Evolutionary conservation across 2,888 invertebrate species (phyloP).

Genomic region (Spilarctia lutea): DNA sequence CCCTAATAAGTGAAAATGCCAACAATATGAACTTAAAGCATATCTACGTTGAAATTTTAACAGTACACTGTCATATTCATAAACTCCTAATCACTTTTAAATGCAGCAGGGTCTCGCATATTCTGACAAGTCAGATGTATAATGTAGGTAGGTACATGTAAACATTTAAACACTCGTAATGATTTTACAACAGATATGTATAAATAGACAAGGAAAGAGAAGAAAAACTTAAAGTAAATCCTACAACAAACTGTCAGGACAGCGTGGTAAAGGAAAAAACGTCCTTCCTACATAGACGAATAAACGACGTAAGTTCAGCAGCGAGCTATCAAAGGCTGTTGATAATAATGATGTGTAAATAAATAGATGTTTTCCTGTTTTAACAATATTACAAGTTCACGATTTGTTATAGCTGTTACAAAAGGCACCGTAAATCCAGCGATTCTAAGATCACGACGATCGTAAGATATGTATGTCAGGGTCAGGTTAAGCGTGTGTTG

Average conservation of each 20-base stretch:
- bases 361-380: neutral
- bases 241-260: too few species aligned
- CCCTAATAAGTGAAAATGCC: too few species aligned
- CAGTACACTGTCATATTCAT: too few species aligned
- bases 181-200: too few species aligned
- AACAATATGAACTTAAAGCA: neutral
- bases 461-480: slow-evolving; percentile 25
- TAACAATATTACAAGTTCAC: neutral
- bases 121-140: slow-evolving; percentile 32
- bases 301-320: too few species aligned
- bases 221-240: too few species aligned
- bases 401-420: neutral
- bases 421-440: slow-evolving; percentile 1
- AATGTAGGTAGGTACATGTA: slow-evolving; percentile 28
- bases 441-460: slow-evolving; percentile 37
- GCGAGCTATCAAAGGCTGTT: too few species aligned
- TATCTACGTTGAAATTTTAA: neutral
- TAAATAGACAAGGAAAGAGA: too few species aligned
- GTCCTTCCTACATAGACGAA: too few species aligned
- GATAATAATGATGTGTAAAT: too few species aligned
- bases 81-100: neutral
- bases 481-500: slow-evolving; percentile 17
- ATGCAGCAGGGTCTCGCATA: slow-evolving; percentile 5
- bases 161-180: too few species aligned
- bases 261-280: too few species aligned